phyloP scores from a whole-genome alignment of 2,888 invertebrate species.

The Stramonita haemastoma region DNA sequence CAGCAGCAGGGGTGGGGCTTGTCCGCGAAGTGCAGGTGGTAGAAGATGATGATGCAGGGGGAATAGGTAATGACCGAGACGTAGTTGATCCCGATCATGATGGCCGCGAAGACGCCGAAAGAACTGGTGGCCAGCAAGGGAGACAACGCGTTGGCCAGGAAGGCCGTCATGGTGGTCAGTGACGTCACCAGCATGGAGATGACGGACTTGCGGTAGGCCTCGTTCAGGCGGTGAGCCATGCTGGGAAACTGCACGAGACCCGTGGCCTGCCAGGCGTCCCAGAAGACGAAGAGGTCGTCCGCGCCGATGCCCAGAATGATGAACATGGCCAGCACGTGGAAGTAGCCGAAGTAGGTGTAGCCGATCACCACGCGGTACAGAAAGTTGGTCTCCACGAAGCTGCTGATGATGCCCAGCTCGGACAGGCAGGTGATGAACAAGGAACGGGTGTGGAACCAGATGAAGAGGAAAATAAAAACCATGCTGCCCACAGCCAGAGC shows the following conservation, averaged over 20 bases:
- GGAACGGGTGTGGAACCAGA: conserved; percentile 62
- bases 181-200: conserved; percentile 65
- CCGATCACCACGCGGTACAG: conserved; percentile 60
- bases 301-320: conserved; percentile 66
- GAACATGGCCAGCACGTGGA: conserved; percentile 63
- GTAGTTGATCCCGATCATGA: conserved; percentile 64
- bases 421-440: conserved; percentile 59
- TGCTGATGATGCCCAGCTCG: conserved; percentile 57
- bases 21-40: conserved; percentile 58
- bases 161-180: conserved; percentile 62
- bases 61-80: conserved; percentile 65
- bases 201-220: conserved; percentile 60
- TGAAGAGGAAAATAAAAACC: conserved; percentile 60
- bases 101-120: conserved; percentile 68
- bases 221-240: conserved; percentile 59
- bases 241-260: conserved; percentile 51
- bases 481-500: conserved; percentile 58
- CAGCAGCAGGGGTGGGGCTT: conserved; percentile 45
- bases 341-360: conserved; percentile 62
- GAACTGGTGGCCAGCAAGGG: conserved; percentile 66
- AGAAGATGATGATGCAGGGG: conserved; percentile 59
- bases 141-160: conserved; percentile 63
- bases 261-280: conserved; percentile 63
- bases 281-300: conserved; percentile 66
- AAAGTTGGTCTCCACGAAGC: conserved; percentile 62